Evolutionary conservation across 2,113 vertebrate species (phyloP), one percentile per base, ranked within the genome.

Genomic region (Coptodon rendalli): DNA sequence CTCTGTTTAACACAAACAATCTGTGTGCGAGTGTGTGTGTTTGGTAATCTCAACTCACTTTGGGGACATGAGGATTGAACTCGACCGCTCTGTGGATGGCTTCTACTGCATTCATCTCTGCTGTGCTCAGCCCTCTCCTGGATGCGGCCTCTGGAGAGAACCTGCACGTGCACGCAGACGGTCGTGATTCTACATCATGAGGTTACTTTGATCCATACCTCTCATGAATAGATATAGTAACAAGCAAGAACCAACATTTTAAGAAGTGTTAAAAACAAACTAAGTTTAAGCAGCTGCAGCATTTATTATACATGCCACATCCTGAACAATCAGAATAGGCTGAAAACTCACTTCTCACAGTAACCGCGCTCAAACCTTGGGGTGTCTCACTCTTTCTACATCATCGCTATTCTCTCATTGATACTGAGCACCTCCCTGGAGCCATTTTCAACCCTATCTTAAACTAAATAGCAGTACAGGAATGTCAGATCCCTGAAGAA

Each of bases 51-150:
- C 27, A 12, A 63, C 98, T 97, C 93, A 99, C 98, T 97, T 99
- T 99, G 91, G 98, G 98, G 90, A 99, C 98, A 19, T 99, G 98
- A 91, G 98, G 98, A 95, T 99, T 99, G 95, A 99, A 99, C 95
- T 99, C 98, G 95, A 99, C 98, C 16, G 98, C 98, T 98, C 98
- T 98, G 94, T 99, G 98, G 94, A 99, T 99, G 95, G 98, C 98
- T 96, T 99, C 98, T 86, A 99, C 98, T 86, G 98, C 98, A 80
- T 99, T 99, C 98, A 99, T 99, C 96, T 99, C 98, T 91, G 98
- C 98, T 87, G 98, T 99, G 93, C 98, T 99, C 95, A 99, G 96
- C 50, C 98, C 98, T 94, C 98, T 96, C 61, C 98, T 97, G 76
- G 98, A 99, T 6, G 98, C 98, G 61, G 98, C 98, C 93, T 99